Base-by-base conservation (phyloP, 64 coral and sea anemone species). In the Pocillopora verrucosa region DNA sequence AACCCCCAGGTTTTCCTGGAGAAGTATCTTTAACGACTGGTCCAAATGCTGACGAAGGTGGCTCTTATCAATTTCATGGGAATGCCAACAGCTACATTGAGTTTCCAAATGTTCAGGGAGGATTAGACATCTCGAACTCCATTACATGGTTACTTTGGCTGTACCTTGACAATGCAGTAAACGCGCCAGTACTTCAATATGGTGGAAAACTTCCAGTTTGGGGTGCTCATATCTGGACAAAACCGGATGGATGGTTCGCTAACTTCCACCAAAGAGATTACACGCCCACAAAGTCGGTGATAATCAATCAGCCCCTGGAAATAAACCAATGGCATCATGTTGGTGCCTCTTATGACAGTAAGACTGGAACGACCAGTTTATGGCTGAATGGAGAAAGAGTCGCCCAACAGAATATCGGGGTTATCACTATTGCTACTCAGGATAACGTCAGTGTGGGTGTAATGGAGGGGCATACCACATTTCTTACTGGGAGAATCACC, bases 31-130 rank as follows among this genome's bases (percentile, higher is more conserved):
- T 88, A 13, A 41, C 72, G 19, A 36, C n/a, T 56, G 86, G 86
- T 24, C 86, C 86, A 16, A 58, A 88, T 61, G 86, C 38, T 60
- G 62, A 64, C 56, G 51, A 58, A n/a, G 73, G 73, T 22, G 86
- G 86, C 16, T 88, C 86, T 10, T 88, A 88, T 35, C 36, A 76
- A 34, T 88, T 88, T 37, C 45, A 37, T 35, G 86, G 86, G 36
- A 70, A 58, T 12, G 1, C 63, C 19, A 76, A 7, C 59, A 88
- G 86, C 22, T 88, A 88, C 51, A 76, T 88, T 61, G 72, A 76
- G 45, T 16, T 88, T 36, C 86, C 86, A 59, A 26, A 76, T 10
- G 13, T 76, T 56, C n/a, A n/a, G n/a, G 15, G n/a, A 9, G 65
- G 65, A 7, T 68, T 68, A 17, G 65, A 68, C n/a, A 22, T 68